Evolutionary conservation across 2,888 invertebrate genomes (phyloP), one percentile per base, ranked within the genome.

Genomic region (Abrostola tripartita): DNA sequence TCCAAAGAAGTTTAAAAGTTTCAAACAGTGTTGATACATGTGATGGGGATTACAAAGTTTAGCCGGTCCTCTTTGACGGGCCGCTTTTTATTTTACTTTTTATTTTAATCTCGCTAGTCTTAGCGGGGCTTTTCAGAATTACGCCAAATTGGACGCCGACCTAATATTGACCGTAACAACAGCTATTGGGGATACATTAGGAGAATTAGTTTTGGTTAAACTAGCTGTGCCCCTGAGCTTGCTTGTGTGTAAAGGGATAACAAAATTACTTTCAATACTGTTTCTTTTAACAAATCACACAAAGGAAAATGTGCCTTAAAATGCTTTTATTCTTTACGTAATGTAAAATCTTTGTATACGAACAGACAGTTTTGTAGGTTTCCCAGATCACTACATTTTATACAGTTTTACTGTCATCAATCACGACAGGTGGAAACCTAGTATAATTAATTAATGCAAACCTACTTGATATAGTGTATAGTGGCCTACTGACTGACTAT

Each of bases 11-110:
- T 87, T 87, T 78, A 65, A 76, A 86, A 88, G 74, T 88, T 86
- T 81, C 74, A 81, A 85, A 86, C 83, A 81, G 81, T 83, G 83
- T 85, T 85, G 87, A 85, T 88, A 86, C 85, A 86, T 85, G 87
- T 82, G 83, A 87, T 83, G 83, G 79, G 81, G 83, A 84, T 88
- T 81, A 74, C 69, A 63, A 84, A 84, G 74, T 83, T 81, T 60
- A 65, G 50, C 59, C 49, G 66, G 73, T 67, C 61, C 70, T 68
- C 65, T 68, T 61, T 73, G 71, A 66, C 66, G 55, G 57, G 58
- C 65, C 71, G 57, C 65, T 74, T 71, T 76, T 71, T 76, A 73
- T 78, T 77, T 78, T 65, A 68, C 61, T 80, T 68, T 24, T 72
- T 69, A 73, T 73, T 76, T 76, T 68, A 73, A 71, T 78, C 52